Base-by-base conservation (phyloP, 2,888 invertebrate species). In the Drosophila gaucha region DNA sequence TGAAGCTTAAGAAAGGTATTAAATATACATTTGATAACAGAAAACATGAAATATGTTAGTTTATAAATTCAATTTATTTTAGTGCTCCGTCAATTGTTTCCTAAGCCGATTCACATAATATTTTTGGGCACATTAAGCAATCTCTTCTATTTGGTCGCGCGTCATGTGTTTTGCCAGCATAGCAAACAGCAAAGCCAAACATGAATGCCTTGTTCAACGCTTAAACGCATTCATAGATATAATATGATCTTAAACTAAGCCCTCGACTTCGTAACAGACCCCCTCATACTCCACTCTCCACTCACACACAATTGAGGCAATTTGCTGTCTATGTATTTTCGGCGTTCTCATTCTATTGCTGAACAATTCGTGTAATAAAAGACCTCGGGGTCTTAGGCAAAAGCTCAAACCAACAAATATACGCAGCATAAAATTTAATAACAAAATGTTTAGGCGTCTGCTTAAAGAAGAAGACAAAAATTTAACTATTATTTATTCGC, bases 401-500 rank as follows among this genome's bases (percentile, higher is more conserved):
- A 50, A 33, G 56, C 43, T 56, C 22, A 14, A 16, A 43, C 50
- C 51, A 57, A 57, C 67, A 75, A 76, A 80, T 86, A 83, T 12
- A 83, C 46, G 79, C 67, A 83, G 85, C 87, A 85, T 85, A 70
- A 85, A 80, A 80, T 80, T 85, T 78, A 87, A 80, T 80, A 80
- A 80, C 82, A 83, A 80, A 80, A 80, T 86, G 82, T 86, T 82
- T 76, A 62, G 63, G 67, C 68, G 47, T 56, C 57, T 44, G 49
- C 30, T 38, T 46, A 39, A 38, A 59, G 52, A 49, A 44, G 54
- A 55, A 69, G 24, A 63, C 50, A 51, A 67, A 71, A 84, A 80
- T 82, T 82, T 85, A 88, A 82, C 88, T 88, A 87, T 87, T 82
- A 82, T 82, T 88, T 82, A 87, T 79, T 58, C 57, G 71, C 86